Percentiles rank a stretch among this genome's conserved stretches.
phyloP scores from a whole-genome alignment of 2,888 invertebrate species.

The Melanchra persicariae region DNA sequence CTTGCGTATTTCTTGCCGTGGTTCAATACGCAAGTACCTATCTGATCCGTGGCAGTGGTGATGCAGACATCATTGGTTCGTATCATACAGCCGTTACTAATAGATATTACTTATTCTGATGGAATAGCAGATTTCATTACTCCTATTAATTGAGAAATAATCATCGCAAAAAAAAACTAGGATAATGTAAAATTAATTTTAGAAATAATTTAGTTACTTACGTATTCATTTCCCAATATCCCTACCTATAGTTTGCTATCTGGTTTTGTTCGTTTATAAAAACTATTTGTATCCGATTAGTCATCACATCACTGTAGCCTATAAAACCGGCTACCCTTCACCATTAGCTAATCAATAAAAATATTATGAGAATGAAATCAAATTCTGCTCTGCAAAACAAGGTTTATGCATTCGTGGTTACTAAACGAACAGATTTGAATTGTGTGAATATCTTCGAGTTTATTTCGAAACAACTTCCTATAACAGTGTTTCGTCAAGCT shows the following conservation, averaged over 20 bases:
- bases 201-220: too few relatives aligned
- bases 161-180: background rate
- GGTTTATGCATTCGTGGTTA: constrained; percentile 5
- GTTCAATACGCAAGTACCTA: too few relatives aligned
- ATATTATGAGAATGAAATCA: background rate
- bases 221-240: too few relatives aligned
- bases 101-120: background rate
- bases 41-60: too few relatives aligned
- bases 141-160: background rate
- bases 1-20: too few relatives aligned
- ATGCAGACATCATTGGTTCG: too few relatives aligned
- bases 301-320: constrained; percentile 7
- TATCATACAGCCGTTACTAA: background rate
- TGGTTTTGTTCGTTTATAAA: background rate
- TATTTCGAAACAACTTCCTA: background rate
- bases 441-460: background rate
- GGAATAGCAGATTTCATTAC: background rate
- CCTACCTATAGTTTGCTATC: background rate
- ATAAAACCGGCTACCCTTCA: constrained; percentile 12
- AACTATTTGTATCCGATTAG: constrained; percentile 4
- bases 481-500: background rate
- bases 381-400: background rate
- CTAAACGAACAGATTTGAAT: background rate
- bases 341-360: constrained; percentile 6
- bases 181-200: background rate